A percentile compares a stretch with the other conserved stretches of the same genome.
These are phyloP conservation scores for Myiagra hebetior DNA, from an alignment of 2,113 vertebrate species.

Conservation along the genomic window DNA sequence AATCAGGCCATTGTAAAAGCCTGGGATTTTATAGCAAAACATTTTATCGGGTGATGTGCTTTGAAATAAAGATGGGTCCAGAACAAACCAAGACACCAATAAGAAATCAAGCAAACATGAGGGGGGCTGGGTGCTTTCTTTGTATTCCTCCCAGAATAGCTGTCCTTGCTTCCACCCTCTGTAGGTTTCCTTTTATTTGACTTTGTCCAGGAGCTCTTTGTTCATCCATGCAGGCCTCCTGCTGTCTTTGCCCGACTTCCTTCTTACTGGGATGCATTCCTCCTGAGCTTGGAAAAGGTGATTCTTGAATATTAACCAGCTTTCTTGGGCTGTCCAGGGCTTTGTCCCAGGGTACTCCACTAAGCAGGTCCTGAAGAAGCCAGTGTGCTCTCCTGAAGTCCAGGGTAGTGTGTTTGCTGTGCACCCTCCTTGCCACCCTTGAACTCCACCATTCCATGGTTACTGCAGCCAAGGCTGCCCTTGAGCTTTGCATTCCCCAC, in stretches of 20 bases:
- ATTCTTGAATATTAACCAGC: neutral
- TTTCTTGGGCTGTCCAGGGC: neutral
- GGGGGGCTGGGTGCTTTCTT: neutral
- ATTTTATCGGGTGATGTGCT: neutral
- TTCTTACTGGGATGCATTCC: neutral
- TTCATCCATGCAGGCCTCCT: neutral
- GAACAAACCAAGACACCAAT: neutral
- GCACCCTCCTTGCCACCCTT: neutral
- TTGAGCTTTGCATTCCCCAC: neutral
- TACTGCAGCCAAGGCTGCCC: neutral
- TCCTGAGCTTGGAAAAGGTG: neutral
- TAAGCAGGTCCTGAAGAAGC: neutral
- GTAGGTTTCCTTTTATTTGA: neutral
- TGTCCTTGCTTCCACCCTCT: neutral
- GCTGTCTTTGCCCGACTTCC: neutral
- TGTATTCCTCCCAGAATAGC: neutral
- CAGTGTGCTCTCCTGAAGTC: neutral
- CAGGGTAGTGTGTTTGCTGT: neutral
- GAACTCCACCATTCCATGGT: neutral
- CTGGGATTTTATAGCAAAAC: neutral
- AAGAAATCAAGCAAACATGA: neutral
- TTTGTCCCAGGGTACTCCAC: neutral
- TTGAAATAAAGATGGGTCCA: neutral
- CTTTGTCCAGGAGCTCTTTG: neutral
- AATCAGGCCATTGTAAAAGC: neutral